Conservation (phyloP, 23 tunicate species). For the Phallusia fumigata region DNA sequence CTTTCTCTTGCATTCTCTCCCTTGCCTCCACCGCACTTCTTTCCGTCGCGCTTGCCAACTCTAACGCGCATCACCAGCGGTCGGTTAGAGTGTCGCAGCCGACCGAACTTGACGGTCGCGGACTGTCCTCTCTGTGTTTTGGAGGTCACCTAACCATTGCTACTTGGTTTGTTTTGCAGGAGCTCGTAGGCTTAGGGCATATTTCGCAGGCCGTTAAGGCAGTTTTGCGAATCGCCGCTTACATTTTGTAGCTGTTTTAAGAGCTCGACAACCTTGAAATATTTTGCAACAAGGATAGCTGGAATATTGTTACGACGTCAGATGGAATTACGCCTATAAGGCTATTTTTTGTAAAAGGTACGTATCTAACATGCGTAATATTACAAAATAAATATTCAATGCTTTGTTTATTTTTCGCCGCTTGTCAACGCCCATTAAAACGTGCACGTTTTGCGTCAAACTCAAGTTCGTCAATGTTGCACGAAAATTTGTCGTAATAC, state of each 20-base stretch:
- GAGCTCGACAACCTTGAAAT: background rate
- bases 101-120: slow-evolving; percentile 2
- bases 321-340: background rate
- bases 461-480: background rate
- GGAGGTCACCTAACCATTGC: background rate
- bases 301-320: background rate
- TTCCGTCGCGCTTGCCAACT: background rate
- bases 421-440: too few species aligned
- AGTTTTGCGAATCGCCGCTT: background rate
- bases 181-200: background rate
- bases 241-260: background rate
- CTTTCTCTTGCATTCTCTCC: slow-evolving; percentile 12
- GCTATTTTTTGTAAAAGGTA: background rate
- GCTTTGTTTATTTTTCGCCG: background rate
- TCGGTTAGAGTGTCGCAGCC: background rate
- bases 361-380: background rate
- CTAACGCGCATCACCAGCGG: background rate
- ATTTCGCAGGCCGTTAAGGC: slow-evolving; percentile 7
- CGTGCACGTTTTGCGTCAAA: background rate
- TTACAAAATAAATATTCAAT: background rate
- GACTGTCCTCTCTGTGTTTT: background rate
- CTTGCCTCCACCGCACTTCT: background rate
- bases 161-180: background rate
- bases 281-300: background rate
- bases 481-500: background rate